Evolutionary conservation across 2,113 vertebrate genomes (phyloP).

Genomic region (Phrynocephalus versicolor): DNA sequence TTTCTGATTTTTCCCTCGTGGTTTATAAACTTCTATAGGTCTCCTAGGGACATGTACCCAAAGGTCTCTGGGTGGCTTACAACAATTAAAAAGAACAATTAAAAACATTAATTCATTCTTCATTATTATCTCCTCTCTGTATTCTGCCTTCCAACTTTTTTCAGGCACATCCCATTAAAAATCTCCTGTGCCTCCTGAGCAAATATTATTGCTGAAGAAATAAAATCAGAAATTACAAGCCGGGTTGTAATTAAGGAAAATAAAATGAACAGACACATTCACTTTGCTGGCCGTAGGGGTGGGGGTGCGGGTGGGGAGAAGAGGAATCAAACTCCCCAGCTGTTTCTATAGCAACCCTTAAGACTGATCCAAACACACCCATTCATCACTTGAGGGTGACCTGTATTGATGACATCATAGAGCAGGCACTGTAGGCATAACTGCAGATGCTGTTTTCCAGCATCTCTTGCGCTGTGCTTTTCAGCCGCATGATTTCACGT

Average conservation of each 20-base stretch:
- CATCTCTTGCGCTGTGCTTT: background rate
- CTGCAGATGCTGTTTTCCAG: background rate
- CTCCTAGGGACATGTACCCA: too few species aligned
- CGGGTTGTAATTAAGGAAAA: background rate
- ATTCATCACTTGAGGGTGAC: background rate
- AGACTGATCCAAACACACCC: background rate
- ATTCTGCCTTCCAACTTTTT: background rate
- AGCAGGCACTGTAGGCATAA: background rate
- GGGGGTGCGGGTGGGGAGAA: too few species aligned
- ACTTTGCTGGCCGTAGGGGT: background rate
- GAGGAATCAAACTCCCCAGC: background rate
- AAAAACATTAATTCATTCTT: too few species aligned
- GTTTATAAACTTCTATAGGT: too few species aligned
- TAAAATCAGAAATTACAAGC: conserved; percentile 23
- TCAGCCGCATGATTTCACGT: background rate
- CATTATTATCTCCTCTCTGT: background rate
- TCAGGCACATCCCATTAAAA: background rate
- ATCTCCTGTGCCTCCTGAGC: background rate
- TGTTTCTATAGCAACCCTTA: background rate
- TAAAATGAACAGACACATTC: background rate
- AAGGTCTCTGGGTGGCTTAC: too few species aligned
- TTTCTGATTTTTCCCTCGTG: too few species aligned
- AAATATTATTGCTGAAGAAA: background rate
- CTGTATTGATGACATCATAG: background rate
- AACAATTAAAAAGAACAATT: too few species aligned